Conservation (phyloP, 2,888 invertebrate genomes). For the Ceramica pisi region DNA sequence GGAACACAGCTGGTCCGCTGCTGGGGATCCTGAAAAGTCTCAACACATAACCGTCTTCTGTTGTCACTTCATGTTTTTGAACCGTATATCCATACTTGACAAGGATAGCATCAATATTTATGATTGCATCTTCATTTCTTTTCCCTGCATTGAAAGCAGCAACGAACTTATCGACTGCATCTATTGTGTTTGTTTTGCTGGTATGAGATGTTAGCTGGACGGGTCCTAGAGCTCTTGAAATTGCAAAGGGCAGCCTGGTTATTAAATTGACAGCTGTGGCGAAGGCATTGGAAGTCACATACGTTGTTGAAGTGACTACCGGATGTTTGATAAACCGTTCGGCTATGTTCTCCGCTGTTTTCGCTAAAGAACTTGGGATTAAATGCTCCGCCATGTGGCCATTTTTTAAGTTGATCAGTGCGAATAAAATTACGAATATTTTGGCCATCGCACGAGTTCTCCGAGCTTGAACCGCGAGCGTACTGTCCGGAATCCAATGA, state of each 20-base stretch:
- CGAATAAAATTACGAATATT: slow-evolving; percentile 34
- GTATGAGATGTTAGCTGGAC: slow-evolving; percentile 62
- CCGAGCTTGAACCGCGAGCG: slow-evolving; percentile 53
- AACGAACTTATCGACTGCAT: slow-evolving; percentile 66
- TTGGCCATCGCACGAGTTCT: slow-evolving; percentile 66
- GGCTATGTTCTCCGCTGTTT: slow-evolving; percentile 14
- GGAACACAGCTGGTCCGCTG: slow-evolving; percentile 76
- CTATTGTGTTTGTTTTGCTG: slow-evolving; percentile 67
- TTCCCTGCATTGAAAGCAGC: slow-evolving; percentile 68
- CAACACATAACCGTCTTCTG: slow-evolving; percentile 79
- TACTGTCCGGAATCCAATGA: slow-evolving; percentile 66
- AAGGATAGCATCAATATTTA: slow-evolving; percentile 71
- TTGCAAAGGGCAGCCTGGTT: slow-evolving; percentile 62
- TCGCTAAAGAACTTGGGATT: slow-evolving; percentile 32
- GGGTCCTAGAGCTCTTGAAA: slow-evolving; percentile 67
- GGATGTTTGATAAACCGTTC: slow-evolving; percentile 57
- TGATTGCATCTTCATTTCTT: slow-evolving; percentile 74
- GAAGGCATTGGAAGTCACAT: slow-evolving; percentile 65
- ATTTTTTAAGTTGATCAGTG: slow-evolving; percentile 18
- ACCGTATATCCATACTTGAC: slow-evolving; percentile 77
- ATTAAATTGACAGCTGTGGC: slow-evolving; percentile 57
- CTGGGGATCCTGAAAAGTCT: slow-evolving; percentile 77
- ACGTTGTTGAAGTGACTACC: slow-evolving; percentile 55
- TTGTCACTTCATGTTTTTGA: slow-evolving; percentile 74
- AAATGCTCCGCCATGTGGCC: slow-evolving; percentile 22